A percentile compares a stretch with the other conserved stretches of the same genome.
Conservation (phyloP, 2,888 invertebrate genomes). For the Crioceris asparagi region DNA sequence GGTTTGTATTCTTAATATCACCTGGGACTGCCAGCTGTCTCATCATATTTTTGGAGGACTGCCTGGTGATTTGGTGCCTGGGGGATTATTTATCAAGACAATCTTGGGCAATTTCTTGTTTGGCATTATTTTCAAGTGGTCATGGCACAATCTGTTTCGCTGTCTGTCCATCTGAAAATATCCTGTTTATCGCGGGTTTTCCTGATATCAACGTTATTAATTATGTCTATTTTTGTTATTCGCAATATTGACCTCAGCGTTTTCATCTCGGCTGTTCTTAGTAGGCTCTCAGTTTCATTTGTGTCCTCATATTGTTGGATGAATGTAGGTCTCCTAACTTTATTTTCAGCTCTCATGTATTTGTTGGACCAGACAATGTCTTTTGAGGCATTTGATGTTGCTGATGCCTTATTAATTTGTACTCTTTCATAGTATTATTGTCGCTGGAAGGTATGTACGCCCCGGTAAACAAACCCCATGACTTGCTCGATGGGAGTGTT, state of each 20-base stretch:
- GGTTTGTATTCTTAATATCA: too few species aligned
- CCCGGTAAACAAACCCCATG: too few species aligned
- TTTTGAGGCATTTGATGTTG: too few species aligned
- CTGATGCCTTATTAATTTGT: too few species aligned
- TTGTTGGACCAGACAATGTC: not conserved
- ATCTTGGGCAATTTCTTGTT: too few species aligned
- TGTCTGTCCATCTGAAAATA: not conserved
- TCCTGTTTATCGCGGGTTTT: not conserved
- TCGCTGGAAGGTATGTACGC: too few species aligned
- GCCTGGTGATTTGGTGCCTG: not conserved
- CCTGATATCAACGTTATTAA: not conserved
- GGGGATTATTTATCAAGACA: not conserved
- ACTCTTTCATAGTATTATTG: too few species aligned
- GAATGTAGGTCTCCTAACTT: not conserved
- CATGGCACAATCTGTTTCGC: not conserved
- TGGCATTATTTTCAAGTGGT: not conserved
- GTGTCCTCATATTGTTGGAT: not conserved
- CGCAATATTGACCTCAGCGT: not conserved
- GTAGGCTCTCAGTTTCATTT: not conserved
- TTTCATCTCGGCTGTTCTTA: not conserved
- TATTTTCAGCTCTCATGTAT: not conserved
- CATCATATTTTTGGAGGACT: not conserved
- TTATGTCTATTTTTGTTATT: not conserved
- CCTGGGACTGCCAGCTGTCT: not conserved
- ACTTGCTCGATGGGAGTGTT: too few species aligned